These are phyloP conservation scores for Lampris incognitus DNA, from an alignment of 2,113 vertebrate species.

Conservation along the genomic window DNA sequence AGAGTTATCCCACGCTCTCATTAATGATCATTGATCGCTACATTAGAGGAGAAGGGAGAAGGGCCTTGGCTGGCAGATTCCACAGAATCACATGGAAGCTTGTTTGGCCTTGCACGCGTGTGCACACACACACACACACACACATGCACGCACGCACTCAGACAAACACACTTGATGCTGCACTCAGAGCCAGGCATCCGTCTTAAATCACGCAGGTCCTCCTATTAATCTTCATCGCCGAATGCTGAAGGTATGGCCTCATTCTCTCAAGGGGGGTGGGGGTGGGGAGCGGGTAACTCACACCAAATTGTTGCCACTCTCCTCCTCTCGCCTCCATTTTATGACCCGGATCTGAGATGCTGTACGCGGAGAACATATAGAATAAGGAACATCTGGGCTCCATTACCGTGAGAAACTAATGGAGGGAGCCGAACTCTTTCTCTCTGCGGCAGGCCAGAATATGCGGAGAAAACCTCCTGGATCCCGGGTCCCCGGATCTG, in stretches of 20 bases:
- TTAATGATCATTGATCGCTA: slow-evolving; percentile 73
- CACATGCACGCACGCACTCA: slow-evolving; percentile 4
- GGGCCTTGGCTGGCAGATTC: slow-evolving; percentile 39
- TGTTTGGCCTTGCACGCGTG: background rate
- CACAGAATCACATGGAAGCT: slow-evolving; percentile 38
- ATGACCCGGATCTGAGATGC: slow-evolving; percentile 47
- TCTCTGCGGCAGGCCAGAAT: slow-evolving; percentile 17
- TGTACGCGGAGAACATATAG: slow-evolving; percentile 42
- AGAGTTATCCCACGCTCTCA: slow-evolving; percentile 56
- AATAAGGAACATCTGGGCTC: slow-evolving; percentile 43
- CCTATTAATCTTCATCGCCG: slow-evolving; percentile 50
- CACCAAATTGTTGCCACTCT: slow-evolving; percentile 44
- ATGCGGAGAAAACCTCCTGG: slow-evolving; percentile 18
- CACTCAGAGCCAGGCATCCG: slow-evolving; percentile 3
- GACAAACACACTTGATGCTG: background rate
- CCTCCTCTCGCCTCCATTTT: slow-evolving; percentile 51
- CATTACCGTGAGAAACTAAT: slow-evolving; percentile 42
- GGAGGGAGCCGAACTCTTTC: slow-evolving; percentile 16
- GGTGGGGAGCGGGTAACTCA: slow-evolving; percentile 40
- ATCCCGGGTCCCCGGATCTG: slow-evolving; percentile 16
- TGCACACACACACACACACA: background rate
- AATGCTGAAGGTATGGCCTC: slow-evolving; percentile 53
- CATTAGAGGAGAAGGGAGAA: slow-evolving; percentile 52
- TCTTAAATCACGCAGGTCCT: slow-evolving; percentile 38
- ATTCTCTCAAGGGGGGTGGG: slow-evolving; percentile 46